A percentile compares a stretch with the other conserved stretches of the same genome.
phyloP scores from a whole-genome alignment of 2,113 vertebrate species.

The Grantiella picta region DNA sequence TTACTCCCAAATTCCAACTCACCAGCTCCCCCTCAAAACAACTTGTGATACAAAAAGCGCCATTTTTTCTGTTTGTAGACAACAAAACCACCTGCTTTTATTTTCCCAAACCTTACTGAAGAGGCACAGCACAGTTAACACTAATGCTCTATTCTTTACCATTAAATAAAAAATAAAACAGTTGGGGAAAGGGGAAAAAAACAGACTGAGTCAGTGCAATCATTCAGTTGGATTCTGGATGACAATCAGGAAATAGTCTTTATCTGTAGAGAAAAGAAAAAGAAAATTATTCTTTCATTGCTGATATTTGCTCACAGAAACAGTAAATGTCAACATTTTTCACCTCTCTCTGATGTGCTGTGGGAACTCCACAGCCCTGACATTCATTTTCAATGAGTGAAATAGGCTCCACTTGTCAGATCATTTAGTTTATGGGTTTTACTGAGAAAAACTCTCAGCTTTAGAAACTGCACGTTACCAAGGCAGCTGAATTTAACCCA shows the following conservation, averaged over 20 bases:
- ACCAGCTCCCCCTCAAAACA: background rate
- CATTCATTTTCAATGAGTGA: background rate
- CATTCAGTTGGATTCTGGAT: constrained; percentile 93
- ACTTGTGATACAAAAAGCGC: background rate
- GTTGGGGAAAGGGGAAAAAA: background rate
- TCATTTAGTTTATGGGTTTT: background rate
- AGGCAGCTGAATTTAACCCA: background rate
- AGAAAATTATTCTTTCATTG: background rate
- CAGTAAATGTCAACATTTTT: background rate
- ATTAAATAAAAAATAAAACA: constrained; percentile 62
- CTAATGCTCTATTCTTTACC: constrained; percentile 15
- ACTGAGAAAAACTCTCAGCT: background rate
- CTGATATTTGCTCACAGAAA: background rate
- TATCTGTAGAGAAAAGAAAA: constrained; percentile 78
- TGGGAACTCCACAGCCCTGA: background rate
- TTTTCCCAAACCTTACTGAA: background rate
- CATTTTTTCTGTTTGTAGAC: background rate
- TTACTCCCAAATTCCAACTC: background rate
- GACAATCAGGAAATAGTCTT: constrained; percentile 97
- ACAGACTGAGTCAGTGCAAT: background rate
- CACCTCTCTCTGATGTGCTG: background rate
- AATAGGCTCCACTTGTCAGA: background rate
- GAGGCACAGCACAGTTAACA: constrained; percentile 12
- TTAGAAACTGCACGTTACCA: background rate
- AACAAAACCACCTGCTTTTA: background rate